These are phyloP conservation scores for Ligdia adustata DNA, from an alignment of 2,888 invertebrate species.

Conservation along the genomic window DNA sequence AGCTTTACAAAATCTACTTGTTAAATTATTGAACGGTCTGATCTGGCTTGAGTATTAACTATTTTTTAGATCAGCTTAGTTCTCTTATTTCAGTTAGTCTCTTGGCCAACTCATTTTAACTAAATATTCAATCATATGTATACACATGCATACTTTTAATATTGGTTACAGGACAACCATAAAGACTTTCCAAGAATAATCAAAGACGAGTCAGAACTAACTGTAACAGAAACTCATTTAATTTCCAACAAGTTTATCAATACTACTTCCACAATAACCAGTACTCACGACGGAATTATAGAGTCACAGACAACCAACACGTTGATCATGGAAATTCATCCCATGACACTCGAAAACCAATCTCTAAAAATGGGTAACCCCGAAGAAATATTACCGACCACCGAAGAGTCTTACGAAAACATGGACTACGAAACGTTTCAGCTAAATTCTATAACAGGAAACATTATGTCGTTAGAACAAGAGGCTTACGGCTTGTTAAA, in stretches of 20 bases:
- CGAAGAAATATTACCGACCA: slow-evolving; percentile 68
- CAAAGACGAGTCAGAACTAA: slow-evolving; percentile 62
- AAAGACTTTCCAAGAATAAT: slow-evolving; percentile 48
- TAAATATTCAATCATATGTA: too few relatives aligned
- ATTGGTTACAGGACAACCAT: slow-evolving; percentile 44
- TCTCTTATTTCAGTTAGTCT: too few relatives aligned
- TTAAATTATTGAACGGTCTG: too few relatives aligned
- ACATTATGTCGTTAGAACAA: slow-evolving; percentile 68
- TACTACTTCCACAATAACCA: slow-evolving; percentile 66
- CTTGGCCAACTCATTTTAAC: too few relatives aligned
- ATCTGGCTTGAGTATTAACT: too few relatives aligned
- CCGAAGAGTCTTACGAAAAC: slow-evolving; percentile 38
- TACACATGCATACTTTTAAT: too few relatives aligned
- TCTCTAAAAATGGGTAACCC: slow-evolving; percentile 56
- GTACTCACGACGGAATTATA: slow-evolving; percentile 58
- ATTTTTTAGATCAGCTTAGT: too few relatives aligned
- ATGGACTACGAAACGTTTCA: slow-evolving; percentile 58
- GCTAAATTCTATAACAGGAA: slow-evolving; percentile 74
- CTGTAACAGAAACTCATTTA: slow-evolving; percentile 69
- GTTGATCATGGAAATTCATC: slow-evolving; percentile 70
- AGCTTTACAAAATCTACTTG: too few relatives aligned
- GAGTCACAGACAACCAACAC: slow-evolving; percentile 69
- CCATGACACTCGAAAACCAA: slow-evolving; percentile 40
- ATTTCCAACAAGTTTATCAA: slow-evolving; percentile 71
- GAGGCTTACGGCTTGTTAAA: slow-evolving; percentile 68